Percentiles rank a stretch among this genome's conserved stretches.
Conservation (phyloP, 2,888 invertebrate species). For the Halocaridina rubra region DNA sequence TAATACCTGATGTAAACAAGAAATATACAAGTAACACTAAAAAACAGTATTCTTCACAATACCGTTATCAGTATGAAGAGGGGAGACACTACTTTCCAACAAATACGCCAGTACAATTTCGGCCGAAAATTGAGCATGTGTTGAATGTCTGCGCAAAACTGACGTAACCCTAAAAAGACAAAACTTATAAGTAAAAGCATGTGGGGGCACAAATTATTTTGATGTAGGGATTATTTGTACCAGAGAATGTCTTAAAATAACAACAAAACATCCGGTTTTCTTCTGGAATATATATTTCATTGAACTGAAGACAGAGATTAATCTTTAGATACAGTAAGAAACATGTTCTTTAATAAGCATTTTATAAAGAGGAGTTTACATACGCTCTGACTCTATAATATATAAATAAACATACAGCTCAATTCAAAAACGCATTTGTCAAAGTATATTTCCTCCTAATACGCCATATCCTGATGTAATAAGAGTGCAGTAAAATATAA, state of each 20-base stretch:
- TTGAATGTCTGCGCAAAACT: slow-evolving; percentile 82
- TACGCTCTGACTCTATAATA: too few species aligned
- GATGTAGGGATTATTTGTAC: too few species aligned
- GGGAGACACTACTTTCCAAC: slow-evolving; percentile 88
- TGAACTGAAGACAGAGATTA: too few species aligned
- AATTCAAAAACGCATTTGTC: neutral
- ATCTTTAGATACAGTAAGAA: too few species aligned
- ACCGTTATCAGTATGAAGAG: slow-evolving; percentile 78
- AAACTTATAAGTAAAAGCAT: slow-evolving; percentile 24
- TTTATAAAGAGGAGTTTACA: too few species aligned
- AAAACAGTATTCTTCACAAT: neutral
- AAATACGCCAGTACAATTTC: slow-evolving; percentile 83
- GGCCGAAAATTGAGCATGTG: slow-evolving; percentile 83
- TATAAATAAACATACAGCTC: slow-evolving; percentile 4
- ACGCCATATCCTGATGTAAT: too few species aligned
- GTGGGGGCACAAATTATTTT: neutral
- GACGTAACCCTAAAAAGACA: slow-evolving; percentile 75
- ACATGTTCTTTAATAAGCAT: too few species aligned
- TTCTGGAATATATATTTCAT: too few species aligned
- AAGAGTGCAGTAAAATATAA: too few species aligned
- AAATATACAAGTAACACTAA: neutral
- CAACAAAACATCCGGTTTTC: too few species aligned
- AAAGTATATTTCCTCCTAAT: neutral
- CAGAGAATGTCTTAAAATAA: too few species aligned
- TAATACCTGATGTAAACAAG: neutral